phyloP scores from a whole-genome alignment of 2,797 vertebrate genomes.

The Mus spretus region DNA sequence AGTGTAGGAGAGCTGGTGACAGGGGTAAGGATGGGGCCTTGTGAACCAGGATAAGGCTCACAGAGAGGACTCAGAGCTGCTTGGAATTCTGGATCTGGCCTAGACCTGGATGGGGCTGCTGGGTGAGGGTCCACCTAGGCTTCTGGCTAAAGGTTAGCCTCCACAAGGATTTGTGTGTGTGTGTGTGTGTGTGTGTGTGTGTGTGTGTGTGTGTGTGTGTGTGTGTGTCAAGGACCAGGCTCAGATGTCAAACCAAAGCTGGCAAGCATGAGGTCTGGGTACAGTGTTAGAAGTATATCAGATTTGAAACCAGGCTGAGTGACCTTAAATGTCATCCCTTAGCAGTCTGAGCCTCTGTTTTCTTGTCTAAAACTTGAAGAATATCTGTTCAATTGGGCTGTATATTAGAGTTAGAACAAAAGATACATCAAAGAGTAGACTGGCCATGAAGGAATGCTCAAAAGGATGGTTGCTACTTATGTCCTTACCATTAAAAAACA shows the following conservation, averaged over 20 bases:
- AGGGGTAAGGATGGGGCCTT: not conserved
- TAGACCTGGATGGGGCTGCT: not conserved
- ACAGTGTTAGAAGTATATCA: not conserved
- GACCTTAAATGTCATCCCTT: not conserved
- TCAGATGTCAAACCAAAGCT: not conserved
- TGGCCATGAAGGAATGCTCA: not conserved
- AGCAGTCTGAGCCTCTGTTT: not conserved
- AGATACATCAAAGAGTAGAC: not conserved
- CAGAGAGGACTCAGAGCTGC: fast-evolving
- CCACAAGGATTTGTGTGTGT: not conserved
- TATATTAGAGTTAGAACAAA: not conserved
- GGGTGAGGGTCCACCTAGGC: not conserved
- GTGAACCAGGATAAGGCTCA: not conserved
- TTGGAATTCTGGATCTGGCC: not conserved
- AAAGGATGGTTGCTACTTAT: not conserved
- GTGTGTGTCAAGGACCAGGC: not conserved
- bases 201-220: too few species aligned
- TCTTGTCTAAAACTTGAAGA: not conserved
- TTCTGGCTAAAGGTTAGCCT: not conserved
- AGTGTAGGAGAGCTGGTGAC: not conserved
- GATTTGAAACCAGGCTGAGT: not conserved
- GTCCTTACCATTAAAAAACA: not conserved
- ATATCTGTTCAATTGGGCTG: not conserved
- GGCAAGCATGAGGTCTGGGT: not conserved
- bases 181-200: too few species aligned